Conservation (phyloP, 2,797 vertebrate genomes). For the Eupleurogrammus muticus region DNA sequence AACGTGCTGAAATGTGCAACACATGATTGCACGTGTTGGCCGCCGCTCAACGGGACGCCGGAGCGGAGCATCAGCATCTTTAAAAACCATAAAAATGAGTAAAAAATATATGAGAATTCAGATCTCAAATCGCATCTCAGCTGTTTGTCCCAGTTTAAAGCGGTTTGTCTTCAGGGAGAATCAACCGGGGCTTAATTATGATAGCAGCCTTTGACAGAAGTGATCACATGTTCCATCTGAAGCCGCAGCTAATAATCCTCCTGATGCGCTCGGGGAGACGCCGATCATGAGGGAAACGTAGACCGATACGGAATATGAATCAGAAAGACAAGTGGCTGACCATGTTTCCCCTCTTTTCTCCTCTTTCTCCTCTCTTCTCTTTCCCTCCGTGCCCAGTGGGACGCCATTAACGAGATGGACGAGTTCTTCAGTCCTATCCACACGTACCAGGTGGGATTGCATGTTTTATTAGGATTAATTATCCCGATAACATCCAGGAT, state of each 20-base stretch:
- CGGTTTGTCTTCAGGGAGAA: constrained; percentile 11
- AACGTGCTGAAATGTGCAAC: constrained; percentile 40
- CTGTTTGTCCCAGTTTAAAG: background rate
- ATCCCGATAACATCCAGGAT: constrained; percentile 10
- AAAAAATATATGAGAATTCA: too few relatives aligned
- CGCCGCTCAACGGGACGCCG: background rate
- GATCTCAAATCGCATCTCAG: background rate
- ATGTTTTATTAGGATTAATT: constrained; percentile 22
- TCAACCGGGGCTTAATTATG: background rate
- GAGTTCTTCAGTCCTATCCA: constrained; percentile 97
- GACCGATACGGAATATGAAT: constrained; percentile 25
- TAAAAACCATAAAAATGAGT: too few relatives aligned
- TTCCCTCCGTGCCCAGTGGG: constrained; percentile 88
- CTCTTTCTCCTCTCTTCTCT: constrained; percentile 14
- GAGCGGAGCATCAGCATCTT: constrained; percentile 33
- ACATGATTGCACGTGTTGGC: constrained; percentile 26
- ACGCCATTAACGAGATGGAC: constrained; percentile 98
- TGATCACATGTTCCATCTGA: constrained; percentile 46
- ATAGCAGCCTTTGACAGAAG: constrained; percentile 16
- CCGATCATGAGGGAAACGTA: constrained; percentile 40
- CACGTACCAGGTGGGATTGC: constrained; percentile 89
- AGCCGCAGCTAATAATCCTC: constrained; percentile 53
- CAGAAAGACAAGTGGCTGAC: constrained; percentile 44
- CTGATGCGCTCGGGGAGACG: constrained; percentile 28
- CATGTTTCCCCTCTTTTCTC: constrained; percentile 27